Base-by-base conservation (phyloP, 2,888 invertebrate genomes). In the Caenorhabditis doughertyi region DNA sequence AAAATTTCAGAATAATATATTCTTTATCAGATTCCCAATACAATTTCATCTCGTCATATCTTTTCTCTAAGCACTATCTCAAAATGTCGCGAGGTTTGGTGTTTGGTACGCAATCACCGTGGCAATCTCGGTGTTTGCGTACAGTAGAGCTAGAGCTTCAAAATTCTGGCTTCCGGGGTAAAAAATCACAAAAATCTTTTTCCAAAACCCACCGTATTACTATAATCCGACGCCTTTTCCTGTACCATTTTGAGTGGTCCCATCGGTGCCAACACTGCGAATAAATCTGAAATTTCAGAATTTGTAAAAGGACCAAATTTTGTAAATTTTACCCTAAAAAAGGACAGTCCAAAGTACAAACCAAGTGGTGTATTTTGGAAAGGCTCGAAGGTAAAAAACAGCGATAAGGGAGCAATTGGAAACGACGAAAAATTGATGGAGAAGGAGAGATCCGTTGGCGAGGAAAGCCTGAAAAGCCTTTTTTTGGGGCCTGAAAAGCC, bases 351-450 rank as follows among this genome's bases (percentile, higher is more conserved):
- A 81, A n/a, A 88, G 76, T 2, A 89, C 73, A 47, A 89, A 88
- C 89, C 89, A 88, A 1, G 88, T 80, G 13, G 89, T 89, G 44
- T 85, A 56, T 8, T 77, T 81, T 4, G 89, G 89, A 42, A 89
- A 84, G 39, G 83, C 79, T 23, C 87, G 58, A 21, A 89, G 80
- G 53, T 89, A 89, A 73, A 85, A 89, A 13, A 88, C 70, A 3
- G 89, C 86, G 23, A 89, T 85, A 25, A 89, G 60, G 8, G 89
- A 85, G 72, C 89, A 89, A 64, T 89, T 89, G 64, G 67, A 23
- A 42, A 89, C 68, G 23, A 89, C 88, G 71, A 85, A 89, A 27
- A 81, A 76, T 56, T 89, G 88, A 72, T 89, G 89, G 44, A 87
- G 71, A 13, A 23, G 11, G 21, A 84, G 44, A 8, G 85, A 80